Conservation (phyloP, 2,888 invertebrate species). For the Mythimna pallens region DNA sequence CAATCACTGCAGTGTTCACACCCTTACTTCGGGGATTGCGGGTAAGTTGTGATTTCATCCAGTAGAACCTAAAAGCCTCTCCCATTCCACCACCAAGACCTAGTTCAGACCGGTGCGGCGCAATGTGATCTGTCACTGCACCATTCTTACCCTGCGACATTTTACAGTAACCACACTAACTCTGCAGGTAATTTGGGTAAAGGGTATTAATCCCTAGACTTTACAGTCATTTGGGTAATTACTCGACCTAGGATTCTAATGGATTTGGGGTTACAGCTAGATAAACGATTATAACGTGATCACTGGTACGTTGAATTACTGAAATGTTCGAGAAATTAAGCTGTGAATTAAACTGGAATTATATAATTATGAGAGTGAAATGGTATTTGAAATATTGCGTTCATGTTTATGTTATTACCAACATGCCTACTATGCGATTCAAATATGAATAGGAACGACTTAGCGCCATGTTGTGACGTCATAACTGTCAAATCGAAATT, state of each 20-base stretch:
- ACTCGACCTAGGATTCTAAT: conserved; percentile 38
- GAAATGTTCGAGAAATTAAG: conserved; percentile 20
- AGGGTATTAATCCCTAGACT: conserved; percentile 38
- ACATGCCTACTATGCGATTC: background rate
- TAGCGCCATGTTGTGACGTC: no score
- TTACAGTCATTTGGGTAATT: conserved; percentile 32
- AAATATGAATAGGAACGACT: no score
- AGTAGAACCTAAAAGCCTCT: no score
- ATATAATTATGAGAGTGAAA: background rate
- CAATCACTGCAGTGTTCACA: no score
- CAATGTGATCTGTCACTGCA: no score
- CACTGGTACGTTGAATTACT: conserved; percentile 13
- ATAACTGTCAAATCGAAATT: no score
- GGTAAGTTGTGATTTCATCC: no score
- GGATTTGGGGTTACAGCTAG: conserved; percentile 41
- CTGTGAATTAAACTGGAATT: background rate
- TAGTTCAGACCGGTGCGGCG: no score
- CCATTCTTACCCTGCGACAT: background rate
- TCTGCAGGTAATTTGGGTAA: conserved; percentile 25
- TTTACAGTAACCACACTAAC: conserved; percentile 5
- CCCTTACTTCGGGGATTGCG: no score
- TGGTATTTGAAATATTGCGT: background rate
- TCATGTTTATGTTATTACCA: conserved; percentile 1
- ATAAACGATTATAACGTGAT: conserved; percentile 54
- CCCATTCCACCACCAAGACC: no score